Evolutionary conservation across 2,888 invertebrate genomes (phyloP).

Genomic region (Pyrochroa serraticornis): DNA sequence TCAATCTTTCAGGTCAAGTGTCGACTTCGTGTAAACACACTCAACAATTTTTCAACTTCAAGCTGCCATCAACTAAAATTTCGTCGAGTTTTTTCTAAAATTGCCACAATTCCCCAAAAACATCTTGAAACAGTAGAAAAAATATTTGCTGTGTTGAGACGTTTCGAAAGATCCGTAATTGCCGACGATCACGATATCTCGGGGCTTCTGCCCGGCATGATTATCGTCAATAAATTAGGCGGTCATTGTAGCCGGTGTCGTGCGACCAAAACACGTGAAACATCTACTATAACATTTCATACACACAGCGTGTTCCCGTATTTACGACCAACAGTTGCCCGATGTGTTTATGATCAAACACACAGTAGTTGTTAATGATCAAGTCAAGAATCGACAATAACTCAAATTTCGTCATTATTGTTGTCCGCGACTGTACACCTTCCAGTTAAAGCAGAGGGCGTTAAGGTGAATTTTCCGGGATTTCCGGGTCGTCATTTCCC

Average conservation of each 20-base stretch:
- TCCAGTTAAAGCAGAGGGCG: too few relatives aligned
- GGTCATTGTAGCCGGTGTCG: neutral
- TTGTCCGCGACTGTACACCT: neutral
- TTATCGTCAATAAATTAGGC: slow-evolving; percentile 1
- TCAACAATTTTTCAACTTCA: neutral
- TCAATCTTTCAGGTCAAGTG: neutral
- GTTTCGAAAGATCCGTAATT: neutral
- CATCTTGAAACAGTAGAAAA: too few relatives aligned
- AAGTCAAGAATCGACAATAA: neutral
- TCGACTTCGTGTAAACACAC: neutral
- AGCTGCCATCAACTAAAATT: too few relatives aligned
- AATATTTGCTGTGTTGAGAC: neutral
- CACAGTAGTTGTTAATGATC: slow-evolving; percentile 9
- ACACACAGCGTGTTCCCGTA: slow-evolving; percentile 9
- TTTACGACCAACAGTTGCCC: slow-evolving; percentile 9
- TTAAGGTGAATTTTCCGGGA: neutral
- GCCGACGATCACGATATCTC: neutral
- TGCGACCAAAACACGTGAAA: slow-evolving; percentile 7
- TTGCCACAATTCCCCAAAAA: too few relatives aligned
- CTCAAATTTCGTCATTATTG: neutral
- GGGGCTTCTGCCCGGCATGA: neutral
- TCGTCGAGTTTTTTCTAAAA: neutral
- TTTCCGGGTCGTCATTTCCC: neutral
- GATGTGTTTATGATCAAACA: neutral
- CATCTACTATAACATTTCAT: slow-evolving; percentile 8